Evolutionary conservation across 2,797 vertebrate genomes (phyloP).

Genomic region (Botia almorhae): DNA sequence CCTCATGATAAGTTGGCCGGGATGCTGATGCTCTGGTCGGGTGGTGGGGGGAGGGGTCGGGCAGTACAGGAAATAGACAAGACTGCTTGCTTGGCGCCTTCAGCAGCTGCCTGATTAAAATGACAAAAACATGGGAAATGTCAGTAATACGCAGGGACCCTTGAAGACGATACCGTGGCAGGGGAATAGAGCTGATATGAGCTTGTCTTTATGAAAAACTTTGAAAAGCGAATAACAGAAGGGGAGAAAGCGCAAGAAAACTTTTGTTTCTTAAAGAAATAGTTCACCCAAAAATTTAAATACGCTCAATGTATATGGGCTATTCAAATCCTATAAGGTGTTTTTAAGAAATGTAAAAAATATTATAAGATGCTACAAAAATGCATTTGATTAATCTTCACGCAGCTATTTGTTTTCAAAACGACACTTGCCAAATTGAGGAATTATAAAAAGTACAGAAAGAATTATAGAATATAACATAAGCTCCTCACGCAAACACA

Average conservation of each 20-base stretch:
- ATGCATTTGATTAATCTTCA: no score
- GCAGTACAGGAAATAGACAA: constrained; percentile 1
- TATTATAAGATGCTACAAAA: no score
- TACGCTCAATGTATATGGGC: no score
- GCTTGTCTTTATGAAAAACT: constrained; percentile 44
- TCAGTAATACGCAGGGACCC: constrained; percentile 28
- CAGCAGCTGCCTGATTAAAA: constrained; percentile 67
- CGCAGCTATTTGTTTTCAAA: no score
- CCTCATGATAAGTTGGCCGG: constrained; percentile 75
- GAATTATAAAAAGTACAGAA: no score
- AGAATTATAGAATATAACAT: no score
- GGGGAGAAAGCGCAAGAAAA: not conserved
- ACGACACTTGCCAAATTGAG: no score
- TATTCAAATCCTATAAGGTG: no score
- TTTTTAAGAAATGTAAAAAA: no score
- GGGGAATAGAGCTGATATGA: constrained; percentile 36
- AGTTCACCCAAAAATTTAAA: not conserved
- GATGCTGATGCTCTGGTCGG: constrained; percentile 66
- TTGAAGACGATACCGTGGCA: constrained; percentile 47
- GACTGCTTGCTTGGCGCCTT: constrained; percentile 57
- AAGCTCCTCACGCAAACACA: no score
- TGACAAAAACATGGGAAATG: constrained; percentile 57
- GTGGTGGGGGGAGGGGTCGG: not conserved
- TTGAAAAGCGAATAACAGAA: constrained; percentile 35
- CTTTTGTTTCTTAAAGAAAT: not conserved